Evolutionary conservation across 2,888 invertebrate genomes (phyloP), one percentile per base, ranked within the genome.

Genomic region (Fragum whitleyi): DNA sequence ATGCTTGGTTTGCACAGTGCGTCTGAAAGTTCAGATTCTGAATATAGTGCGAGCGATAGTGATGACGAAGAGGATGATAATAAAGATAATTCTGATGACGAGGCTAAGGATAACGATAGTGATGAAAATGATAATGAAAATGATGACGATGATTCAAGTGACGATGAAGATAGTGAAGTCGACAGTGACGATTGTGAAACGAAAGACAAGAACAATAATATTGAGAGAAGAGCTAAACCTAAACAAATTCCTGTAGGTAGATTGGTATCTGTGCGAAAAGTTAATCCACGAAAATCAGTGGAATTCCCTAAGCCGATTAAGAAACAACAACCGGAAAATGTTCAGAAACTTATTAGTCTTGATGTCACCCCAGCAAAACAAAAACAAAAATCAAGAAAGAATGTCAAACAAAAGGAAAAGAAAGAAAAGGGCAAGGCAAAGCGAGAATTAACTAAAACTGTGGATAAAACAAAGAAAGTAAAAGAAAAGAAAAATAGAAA

Each of bases 1-100:
- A 85, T 85, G 85, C 47, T 85, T 21, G 85, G 85, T 32, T 61
- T 85, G 7, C 79, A 81, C 55, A 85, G 85, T 75, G 85, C 72
- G 16, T 81, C 81, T 11, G 85, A 85, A 69, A 76, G 74, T 53
- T 85, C 85, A 1, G 81, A 81, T 39, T 77, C 77, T 23, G 55
- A 47, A 23, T 74, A 71, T 28, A 79, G 75, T n/a, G 81, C 71
- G 9, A 65, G 71, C 42, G 79, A 79, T 72, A 79, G 79, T 39
- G 77, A 77, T 23, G 77, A 75, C 23, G 79, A 74, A 26, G 79
- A 81, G 19, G 73, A 70, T 7, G 77, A 71, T 36, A 73, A 67
- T 29, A 77, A 76, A 7, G 57, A 61, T n/a, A 73, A 69, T 65
- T 71, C 70, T 26, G 77, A 77, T 32, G 65, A 74, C 3, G 76